These are phyloP conservation scores for Argynnis bischoffii DNA, from an alignment of 2,888 invertebrate genomes.

Conservation along the genomic window DNA sequence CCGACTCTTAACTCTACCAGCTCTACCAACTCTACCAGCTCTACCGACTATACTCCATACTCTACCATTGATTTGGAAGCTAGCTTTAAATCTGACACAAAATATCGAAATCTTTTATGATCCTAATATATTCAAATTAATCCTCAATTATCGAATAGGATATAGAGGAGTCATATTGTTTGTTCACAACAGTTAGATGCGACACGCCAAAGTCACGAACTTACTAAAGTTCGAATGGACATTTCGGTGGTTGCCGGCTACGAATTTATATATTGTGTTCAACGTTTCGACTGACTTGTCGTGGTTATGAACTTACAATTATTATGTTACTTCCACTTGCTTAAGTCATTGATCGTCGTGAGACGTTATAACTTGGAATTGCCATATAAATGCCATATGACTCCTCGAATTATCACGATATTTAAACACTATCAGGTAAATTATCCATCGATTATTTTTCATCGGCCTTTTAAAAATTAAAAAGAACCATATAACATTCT, in stretches of 20 bases:
- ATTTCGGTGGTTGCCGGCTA: conserved; percentile 8
- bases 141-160: no score
- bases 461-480: conserved; percentile 20
- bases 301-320: conserved; percentile 9
- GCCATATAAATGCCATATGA: conserved; percentile 11
- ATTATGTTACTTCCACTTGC: neutral
- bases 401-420: conserved; percentile 3
- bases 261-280: conserved; percentile 19
- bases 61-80: neutral
- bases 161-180: conserved; percentile 13
- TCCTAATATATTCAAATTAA: no score
- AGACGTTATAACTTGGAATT: neutral
- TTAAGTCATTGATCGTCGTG: neutral
- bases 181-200: conserved; percentile 42
- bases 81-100: conserved; percentile 46
- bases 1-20: conserved; percentile 32
- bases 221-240: conserved; percentile 6
- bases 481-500: neutral
- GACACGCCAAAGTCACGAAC: conserved; percentile 28
- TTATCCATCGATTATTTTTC: conserved; percentile 26
- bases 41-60: no score
- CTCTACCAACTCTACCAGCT: no score
- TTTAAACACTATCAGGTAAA: conserved; percentile 6
- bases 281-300: conserved; percentile 1
- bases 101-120: no score